Base-by-base conservation (phyloP, 2,888 invertebrate species). In the Caenorhabditis sp. region DNA sequence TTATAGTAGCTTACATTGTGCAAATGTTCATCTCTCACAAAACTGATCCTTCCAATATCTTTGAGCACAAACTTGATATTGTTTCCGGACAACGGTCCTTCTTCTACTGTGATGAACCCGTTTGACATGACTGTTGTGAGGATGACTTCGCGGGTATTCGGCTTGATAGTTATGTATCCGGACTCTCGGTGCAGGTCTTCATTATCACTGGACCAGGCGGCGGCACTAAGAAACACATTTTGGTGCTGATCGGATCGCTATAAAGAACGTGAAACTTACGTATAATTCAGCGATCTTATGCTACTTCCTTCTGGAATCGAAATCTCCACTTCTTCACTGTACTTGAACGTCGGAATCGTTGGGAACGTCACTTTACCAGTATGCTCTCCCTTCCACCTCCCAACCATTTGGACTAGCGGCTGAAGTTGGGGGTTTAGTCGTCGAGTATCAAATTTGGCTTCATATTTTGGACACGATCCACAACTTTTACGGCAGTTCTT, bases 61-160 rank as follows among this genome's bases (percentile, higher is more conserved):
- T 76, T 76, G 15, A 76, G 45, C 20, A 56, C 45, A 20, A 76
- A 70, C n/a, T 63, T 62, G 11, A 76, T 70, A 5, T 22, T 70
- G 24, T 76, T 76, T 26, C 70, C 76, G 15, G 46, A 24, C 22
- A 70, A 4, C 2, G 70, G 70, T 2, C 76, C 76, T 27, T 70
- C 70, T 32, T 76, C 76, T 9, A 76, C 76, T 17, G 76, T 76
- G 13, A 76, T 76, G 48, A 76, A 76, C 15, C 74, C 76, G 30
- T 76, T 76, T 4, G 70, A 70, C 76, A 76, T 76, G n/a, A 76
- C 76, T n/a, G 76, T 76, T 17, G 76, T 76, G 2, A 76, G 55
- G 26, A 70, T 32, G 5, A 76, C 59, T 52, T 76, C 76, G 3
- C 70, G 50, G 3, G 76, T 76, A 22, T 74, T 74, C 20, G 76